These are phyloP conservation scores for Bujurquina vittata DNA, from an alignment of 2,113 vertebrate genomes.

Conservation along the genomic window DNA sequence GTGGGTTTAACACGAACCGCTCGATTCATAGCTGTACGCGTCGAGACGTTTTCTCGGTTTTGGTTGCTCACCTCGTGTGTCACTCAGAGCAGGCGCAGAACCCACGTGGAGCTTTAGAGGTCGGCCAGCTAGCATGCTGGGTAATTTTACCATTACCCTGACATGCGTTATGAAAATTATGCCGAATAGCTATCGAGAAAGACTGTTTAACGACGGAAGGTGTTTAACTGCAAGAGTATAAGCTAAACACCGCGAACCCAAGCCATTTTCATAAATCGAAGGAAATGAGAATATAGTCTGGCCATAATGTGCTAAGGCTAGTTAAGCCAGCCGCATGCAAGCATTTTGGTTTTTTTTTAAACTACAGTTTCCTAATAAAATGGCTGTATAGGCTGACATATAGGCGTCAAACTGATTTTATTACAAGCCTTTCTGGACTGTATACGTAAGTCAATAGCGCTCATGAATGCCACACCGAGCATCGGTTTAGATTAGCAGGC, in stretches of 20 bases:
- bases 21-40: not conserved
- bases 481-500: constrained; percentile 36
- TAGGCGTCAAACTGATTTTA: not conserved
- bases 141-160: not conserved
- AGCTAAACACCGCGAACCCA: not conserved
- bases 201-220: not conserved
- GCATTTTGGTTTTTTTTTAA: not conserved
- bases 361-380: not conserved
- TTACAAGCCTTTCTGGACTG: not conserved
- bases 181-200: too few species aligned
- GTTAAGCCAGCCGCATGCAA: not conserved
- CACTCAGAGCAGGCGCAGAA: constrained; percentile 51
- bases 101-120: constrained; percentile 71
- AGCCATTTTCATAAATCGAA: rapidly evolving
- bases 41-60: not conserved
- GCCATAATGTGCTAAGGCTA: constrained; percentile 29
- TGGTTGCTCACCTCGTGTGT: constrained; percentile 52
- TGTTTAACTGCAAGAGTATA: not conserved
- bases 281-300: too few species aligned
- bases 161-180: not conserved
- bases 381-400: not conserved
- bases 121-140: constrained; percentile 49
- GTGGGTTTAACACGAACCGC: not conserved
- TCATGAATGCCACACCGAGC: constrained; percentile 65
- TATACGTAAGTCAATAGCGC: constrained; percentile 22